Base-by-base conservation (phyloP, 23 tunicate species). In the Ascidia mentula region DNA sequence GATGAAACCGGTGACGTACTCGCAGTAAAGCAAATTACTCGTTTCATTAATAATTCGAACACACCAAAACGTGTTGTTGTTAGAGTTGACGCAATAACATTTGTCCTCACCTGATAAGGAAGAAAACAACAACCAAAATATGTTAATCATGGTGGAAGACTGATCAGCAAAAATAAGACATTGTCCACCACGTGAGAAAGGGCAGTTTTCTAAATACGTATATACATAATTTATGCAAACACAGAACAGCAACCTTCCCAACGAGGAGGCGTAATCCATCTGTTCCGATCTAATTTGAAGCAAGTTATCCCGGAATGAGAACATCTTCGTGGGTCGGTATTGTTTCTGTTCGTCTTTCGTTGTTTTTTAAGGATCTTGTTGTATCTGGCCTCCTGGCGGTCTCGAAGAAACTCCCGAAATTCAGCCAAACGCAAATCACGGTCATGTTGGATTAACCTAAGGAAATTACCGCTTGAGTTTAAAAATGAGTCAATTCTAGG, bases 41-140 rank as follows among this genome's bases (percentile, higher is more conserved):
- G 88, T 87, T 73, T 80, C 97, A 69, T 96, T 96, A 72, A 96
- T 87, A 6, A 84, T 84, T 22, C 99, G 87, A 9, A 96, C 70
- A 73, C 99, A 96, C 97, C 96, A 96, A 78, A 87, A 96, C 31
- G 99, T 96, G 78, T 84, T 87, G 79, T 96, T 96, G 82, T 85
- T 87, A 4, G 94, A 59, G 46, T 80, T 90, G 34, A 89, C 84
- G 40, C 99, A 96, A 53, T 96, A 96, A 77, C 99, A 96, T 33
- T 77, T 40, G 0, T 84, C 86, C n/a, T 95, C 95, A 24, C 92
- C 96, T 93, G 69, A 6, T 53, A 53, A 53, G 24, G 2, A 53
- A 6, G 24, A n/a, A n/a, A n/a, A n/a, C n/a, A n/a, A n/a, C n/a
- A n/a, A n/a, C n/a, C n/a, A 6, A 6, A 6, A 53, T 9, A 5